A percentile compares a stretch with the other conserved stretches of the same genome.
Conservation (phyloP, 2,888 invertebrate species). For the Tachina fera region DNA sequence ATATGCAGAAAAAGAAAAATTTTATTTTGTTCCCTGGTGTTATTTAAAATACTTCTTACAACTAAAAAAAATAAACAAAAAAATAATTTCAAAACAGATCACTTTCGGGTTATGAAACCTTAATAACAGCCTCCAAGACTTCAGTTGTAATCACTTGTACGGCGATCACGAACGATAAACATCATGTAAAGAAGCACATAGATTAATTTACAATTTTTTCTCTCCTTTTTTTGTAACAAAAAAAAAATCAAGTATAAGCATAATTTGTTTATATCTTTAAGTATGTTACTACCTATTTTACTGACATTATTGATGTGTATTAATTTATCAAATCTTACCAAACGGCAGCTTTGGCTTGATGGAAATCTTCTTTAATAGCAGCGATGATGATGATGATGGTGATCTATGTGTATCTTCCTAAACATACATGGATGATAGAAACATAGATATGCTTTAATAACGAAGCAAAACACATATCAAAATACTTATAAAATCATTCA, state of each 20-base stretch:
- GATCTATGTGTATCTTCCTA: constrained; percentile 10
- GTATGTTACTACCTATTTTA: constrained; percentile 53
- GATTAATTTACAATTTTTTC: constrained; percentile 13
- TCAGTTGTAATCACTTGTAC: neutral
- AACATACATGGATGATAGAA: constrained; percentile 27
- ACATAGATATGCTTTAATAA: constrained; percentile 32
- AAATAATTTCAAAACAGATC: neutral
- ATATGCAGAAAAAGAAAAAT: too few relatives aligned
- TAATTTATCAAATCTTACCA: constrained; percentile 71
- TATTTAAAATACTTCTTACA: too few relatives aligned
- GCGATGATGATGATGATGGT: neutral
- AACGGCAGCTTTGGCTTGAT: constrained; percentile 16
- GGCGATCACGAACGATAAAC: constrained; percentile 15
- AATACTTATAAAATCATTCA: constrained; percentile 80
- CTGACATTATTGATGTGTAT: constrained; percentile 73
- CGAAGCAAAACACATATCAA: constrained; percentile 72
- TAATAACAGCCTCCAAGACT: neutral
- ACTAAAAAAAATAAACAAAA: neutral
- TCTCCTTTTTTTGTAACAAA: neutral
- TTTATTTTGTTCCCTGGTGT: too few relatives aligned
- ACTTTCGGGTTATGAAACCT: neutral
- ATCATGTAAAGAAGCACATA: constrained; percentile 51
- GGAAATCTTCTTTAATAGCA: neutral
- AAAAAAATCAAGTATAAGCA: neutral
- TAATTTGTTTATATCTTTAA: neutral